Base-by-base conservation (phyloP, 2,797 vertebrate species). In the Pampus argenteus region DNA sequence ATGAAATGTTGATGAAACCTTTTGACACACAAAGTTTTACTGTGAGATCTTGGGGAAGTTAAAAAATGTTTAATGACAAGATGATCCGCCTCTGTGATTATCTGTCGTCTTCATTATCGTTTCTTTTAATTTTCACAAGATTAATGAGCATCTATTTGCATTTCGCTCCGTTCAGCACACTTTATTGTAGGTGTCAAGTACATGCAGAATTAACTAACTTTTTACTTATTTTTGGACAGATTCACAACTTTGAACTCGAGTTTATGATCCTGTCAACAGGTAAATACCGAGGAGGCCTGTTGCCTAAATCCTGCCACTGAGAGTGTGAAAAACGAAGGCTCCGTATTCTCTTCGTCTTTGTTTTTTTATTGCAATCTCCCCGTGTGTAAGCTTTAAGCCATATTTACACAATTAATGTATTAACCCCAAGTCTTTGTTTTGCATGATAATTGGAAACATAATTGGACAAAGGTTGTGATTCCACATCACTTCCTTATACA, bases 241-340 rank as follows among this genome's bases (percentile, higher is more conserved):
- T 29, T 59, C 6, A 3, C 4, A 29, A 15, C 5, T 50, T 47
- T 76, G 34, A 45, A 25, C 6, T 17, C 15, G 15, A 40, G 36
- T 34, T 22, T 38, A 48, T 40, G 45, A 23, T 45, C 4, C 44
- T 9, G 56, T 70, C 51, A 28, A 34, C 73, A 71, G 48, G 74
- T 67, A 7, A 7, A 64, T n/a, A 2, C 66, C 49, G 1, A 0
- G 1, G 62, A 64, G 54, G 22, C 54, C 11, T 38, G 74, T 50
- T 52, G 1, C 66, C 58, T 60, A 25, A 48, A 36, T 9, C 17
- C 17, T 14, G 45, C 25, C 8, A 34, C 23, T 22, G 26, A 40
- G 25, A 60, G 42, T 57, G 72, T 66, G 40, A 67, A 54, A 54
- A 57, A 66, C 7, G 38, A 2, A 26, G 52, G 31, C 29, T 18